Evolutionary conservation across 2,113 vertebrate genomes (phyloP).

Genomic region (Saguinus midas): DNA sequence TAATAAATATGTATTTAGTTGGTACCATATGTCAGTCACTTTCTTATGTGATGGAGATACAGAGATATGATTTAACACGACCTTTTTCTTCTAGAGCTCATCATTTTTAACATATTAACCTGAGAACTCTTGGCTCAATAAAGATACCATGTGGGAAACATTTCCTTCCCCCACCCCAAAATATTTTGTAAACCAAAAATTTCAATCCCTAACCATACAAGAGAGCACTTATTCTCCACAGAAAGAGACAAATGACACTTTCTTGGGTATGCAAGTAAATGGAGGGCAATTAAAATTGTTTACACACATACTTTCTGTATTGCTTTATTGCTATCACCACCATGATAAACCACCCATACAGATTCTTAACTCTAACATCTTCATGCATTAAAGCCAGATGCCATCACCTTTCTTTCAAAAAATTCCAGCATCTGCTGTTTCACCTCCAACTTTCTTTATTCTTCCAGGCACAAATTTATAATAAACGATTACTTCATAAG

Average conservation of each 20-base stretch:
- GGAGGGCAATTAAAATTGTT: slow-evolving; percentile 49
- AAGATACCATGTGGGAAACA: background rate
- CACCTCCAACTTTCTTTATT: background rate
- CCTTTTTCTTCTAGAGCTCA: background rate
- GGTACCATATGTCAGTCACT: background rate
- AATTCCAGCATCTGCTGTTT: slow-evolving; percentile 33
- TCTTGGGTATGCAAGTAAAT: background rate
- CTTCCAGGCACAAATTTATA: slow-evolving; percentile 33
- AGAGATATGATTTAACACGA: background rate
- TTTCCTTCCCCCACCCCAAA: background rate
- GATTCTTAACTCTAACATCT: slow-evolving; percentile 26
- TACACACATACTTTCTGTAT: slow-evolving; percentile 41
- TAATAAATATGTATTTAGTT: background rate
- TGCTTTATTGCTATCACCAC: slow-evolving; percentile 2
- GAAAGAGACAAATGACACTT: slow-evolving; percentile 22
- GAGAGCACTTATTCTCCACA: background rate
- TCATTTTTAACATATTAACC: background rate
- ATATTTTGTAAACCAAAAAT: slow-evolving; percentile 24
- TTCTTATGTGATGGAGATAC: background rate
- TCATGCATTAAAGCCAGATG: slow-evolving; percentile 25
- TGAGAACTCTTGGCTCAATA: background rate
- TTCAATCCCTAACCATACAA: slow-evolving; percentile 1
- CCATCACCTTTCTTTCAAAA: slow-evolving; percentile 35
- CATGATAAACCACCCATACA: slow-evolving; percentile 24
- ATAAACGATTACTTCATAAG: slow-evolving; percentile 55